Evolutionary conservation across 2,888 invertebrate genomes (phyloP).

Genomic region (Coenonympha arcania): DNA sequence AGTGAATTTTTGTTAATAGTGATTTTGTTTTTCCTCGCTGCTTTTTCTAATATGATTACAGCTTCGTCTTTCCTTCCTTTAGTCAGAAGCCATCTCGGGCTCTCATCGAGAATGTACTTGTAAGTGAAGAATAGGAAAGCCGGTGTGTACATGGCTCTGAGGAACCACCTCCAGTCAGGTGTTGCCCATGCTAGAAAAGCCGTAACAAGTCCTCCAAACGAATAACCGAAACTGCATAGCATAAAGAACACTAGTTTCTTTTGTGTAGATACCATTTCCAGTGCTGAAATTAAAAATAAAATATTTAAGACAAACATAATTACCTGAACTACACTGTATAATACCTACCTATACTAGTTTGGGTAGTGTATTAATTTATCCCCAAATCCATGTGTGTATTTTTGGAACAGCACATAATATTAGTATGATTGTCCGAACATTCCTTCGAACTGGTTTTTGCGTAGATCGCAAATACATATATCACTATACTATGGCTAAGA

Average conservation of each 20-base stretch:
- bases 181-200: slow-evolving; percentile 52
- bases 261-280: slow-evolving; percentile 53
- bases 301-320: background rate
- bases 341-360: too few relatives aligned
- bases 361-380: too few relatives aligned
- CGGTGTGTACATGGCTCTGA: slow-evolving; percentile 79
- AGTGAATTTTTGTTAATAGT: slow-evolving; percentile 42
- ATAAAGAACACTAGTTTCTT: slow-evolving; percentile 47
- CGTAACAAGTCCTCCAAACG: slow-evolving; percentile 39
- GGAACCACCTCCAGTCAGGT: slow-evolving; percentile 79
- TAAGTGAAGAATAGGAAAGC: slow-evolving; percentile 78
- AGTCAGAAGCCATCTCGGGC: slow-evolving; percentile 85
- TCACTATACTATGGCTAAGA: too few relatives aligned
- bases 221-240: slow-evolving; percentile 42
- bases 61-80: slow-evolving; percentile 79
- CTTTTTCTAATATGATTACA: slow-evolving; percentile 73
- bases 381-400: too few relatives aligned
- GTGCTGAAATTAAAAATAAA: slow-evolving; percentile 39
- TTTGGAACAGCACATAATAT: too few relatives aligned
- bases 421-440: too few relatives aligned
- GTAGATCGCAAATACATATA: too few relatives aligned
- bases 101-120: slow-evolving; percentile 80
- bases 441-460: too few relatives aligned
- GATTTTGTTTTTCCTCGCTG: slow-evolving; percentile 67
- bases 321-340: too few relatives aligned